Evolutionary conservation across 2,797 vertebrate species (phyloP).

Genomic region (Mormyrus proboscirostris): DNA sequence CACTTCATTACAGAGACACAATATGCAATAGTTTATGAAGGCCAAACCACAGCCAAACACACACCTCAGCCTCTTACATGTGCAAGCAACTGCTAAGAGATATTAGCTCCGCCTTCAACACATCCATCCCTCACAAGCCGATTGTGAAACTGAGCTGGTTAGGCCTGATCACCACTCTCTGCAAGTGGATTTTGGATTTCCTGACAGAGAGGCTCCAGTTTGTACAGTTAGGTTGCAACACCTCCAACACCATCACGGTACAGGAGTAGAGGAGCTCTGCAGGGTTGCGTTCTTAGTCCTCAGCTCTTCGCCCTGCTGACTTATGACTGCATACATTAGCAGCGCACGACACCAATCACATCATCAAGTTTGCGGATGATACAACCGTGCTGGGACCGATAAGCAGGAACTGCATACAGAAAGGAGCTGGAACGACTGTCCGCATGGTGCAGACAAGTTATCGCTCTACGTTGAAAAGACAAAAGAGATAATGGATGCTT

Average conservation of each 20-base stretch:
- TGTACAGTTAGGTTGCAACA: neutral
- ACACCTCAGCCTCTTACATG: neutral
- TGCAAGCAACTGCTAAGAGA: neutral
- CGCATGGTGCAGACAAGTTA: neutral
- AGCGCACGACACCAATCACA: neutral
- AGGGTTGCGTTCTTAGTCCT: neutral
- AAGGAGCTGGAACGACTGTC: neutral
- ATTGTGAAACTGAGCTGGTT: neutral
- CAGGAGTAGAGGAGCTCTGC: neutral
- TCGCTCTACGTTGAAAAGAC: neutral
- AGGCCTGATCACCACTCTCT: neutral
- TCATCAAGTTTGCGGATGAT: neutral
- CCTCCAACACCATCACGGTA: neutral
- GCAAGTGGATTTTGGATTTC: neutral
- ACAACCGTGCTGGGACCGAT: neutral
- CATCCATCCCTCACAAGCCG: neutral
- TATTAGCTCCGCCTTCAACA: neutral
- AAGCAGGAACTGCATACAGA: neutral
- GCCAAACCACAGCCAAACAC: neutral
- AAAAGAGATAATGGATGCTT: neutral
- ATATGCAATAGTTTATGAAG: neutral
- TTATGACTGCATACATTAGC: neutral
- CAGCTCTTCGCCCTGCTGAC: neutral
- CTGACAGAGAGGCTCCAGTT: neutral
- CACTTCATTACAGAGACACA: neutral